Base-by-base conservation (phyloP, 2,113 vertebrate species). In the Myxocyprinus asiaticus region DNA sequence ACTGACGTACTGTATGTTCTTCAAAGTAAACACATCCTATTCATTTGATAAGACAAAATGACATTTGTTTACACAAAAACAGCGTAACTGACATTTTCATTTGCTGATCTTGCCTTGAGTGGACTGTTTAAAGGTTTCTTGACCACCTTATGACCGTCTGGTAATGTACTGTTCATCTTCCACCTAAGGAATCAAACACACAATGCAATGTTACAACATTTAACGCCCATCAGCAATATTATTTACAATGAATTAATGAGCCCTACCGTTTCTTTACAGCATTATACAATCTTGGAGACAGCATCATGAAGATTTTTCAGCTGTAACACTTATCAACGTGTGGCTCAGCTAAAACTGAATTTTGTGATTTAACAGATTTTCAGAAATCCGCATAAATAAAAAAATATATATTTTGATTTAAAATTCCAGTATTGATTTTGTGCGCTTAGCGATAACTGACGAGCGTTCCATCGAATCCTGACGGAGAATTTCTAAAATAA, bases 361-460 rank as follows among this genome's bases (percentile, higher is more conserved):
- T 61, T 17, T 47, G 9, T 12, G 68, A 43, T 2, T 4, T 9
- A 55, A 55, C 42, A 9, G 6, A 17, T 80, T 17, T 42, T 10
- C 12, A 6, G n/a, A 0, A 64, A 79, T 33, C 22, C 22, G 22
- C 22, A 33, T 33, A 33, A 33, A 33, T 33, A 33, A 33, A 33
- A 33, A 33, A 33, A 33, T 33, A 33, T 33, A 51, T 81, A 33
- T 17, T 47, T 14, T 73, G 67, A 58, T 14, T 80, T 73, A 6
- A 83, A 73, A 67, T 9, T 5, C 14, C 9, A 14, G 44, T 7
- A 33, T 65, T 58, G 22, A 33, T 48, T 42, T 47, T 9, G 4
- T 10, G 59, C 55, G 77, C 68, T 87, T 89, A 88, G 88, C 86
- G 85, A 87, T 89, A 89, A 92, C 68, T 82, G 92, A 89, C 90